Evolutionary conservation across 1,140 invertebrate genomes (phyloP), one percentile per base, ranked within the genome.

Genomic region (Hycleus phaleratus): DNA sequence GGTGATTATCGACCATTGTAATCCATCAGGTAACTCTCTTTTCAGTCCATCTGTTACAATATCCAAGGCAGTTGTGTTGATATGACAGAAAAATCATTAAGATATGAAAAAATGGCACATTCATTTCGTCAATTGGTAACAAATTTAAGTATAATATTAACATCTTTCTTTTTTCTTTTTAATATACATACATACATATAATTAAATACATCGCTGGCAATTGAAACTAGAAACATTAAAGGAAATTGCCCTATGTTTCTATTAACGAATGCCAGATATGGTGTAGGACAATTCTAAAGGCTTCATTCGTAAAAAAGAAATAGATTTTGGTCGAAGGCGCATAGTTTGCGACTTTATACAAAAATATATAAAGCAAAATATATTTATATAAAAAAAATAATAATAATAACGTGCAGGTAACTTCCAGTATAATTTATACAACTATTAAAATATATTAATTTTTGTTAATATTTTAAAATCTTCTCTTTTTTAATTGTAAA

Each of bases 1-100:
- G n/a, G 9, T 49, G 38, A 7, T 39, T 39, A 7, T 39, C 45
- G 46, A 61, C 40, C 18, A 18, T 18, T 18, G 18, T 18, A 47
- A 48, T 52, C 56, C 52, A 49, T 66, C 66, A 68, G 66, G 66
- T 68, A 68, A 68, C 66, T 68, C 58, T 62, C 66, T 65, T 55
- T 55, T 68, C 66, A 68, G 66, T 68, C 66, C 66, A 68, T 68
- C 64, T 60, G 65, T 68, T 66, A 54, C 62, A 56, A 56, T 62
- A 56, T 64, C 60, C 64, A 66, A 68, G 64, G 66, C 64, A 66
- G 64, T 68, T 54, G 52, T 59, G 64, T 65, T 67, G 40, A 42
- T 42, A 42, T 42, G 47, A 53, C 4, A 52, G 54, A 53, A 25
- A 50, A 24, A 18, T 18, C 18, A 18, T 18, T 18, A 18, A 7